Evolutionary conservation across 92 coral and sea anemone species (phyloP).

Genomic region (Anthopleura xanthogrammica): DNA sequence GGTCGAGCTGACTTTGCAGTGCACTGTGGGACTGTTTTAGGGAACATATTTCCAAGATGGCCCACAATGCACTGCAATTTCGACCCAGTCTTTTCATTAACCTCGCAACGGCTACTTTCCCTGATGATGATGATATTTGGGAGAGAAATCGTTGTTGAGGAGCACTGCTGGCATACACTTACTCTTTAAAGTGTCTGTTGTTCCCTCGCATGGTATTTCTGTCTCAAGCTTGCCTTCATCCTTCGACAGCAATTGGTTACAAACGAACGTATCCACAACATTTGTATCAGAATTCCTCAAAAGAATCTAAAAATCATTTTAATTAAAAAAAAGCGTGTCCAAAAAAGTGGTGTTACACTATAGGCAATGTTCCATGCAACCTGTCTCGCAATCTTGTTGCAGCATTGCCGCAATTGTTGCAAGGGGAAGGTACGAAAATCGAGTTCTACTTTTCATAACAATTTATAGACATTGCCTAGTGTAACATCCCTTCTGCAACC

Average conservation of each 20-base stretch:
- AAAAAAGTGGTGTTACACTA: not conserved
- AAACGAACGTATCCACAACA: constrained; percentile 69
- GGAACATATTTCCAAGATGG: no score
- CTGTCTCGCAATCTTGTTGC: not conserved
- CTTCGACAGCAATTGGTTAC: constrained; percentile 89
- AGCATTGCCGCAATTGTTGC: not conserved
- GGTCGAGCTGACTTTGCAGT: no score
- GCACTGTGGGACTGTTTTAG: no score
- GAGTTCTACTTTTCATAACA: no score
- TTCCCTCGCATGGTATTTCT: constrained; percentile 83
- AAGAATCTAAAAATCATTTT: constrained; percentile 50
- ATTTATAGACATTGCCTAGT: not conserved
- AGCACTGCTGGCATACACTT: constrained; percentile 25
- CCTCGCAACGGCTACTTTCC: no score
- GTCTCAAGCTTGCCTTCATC: constrained; percentile 71
- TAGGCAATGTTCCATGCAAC: no score
- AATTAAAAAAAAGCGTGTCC: not conserved
- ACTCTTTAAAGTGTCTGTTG: constrained; percentile 67
- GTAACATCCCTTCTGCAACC: no score
- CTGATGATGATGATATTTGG: no score
- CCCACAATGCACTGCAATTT: no score
- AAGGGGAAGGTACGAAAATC: no score
- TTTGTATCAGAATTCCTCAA: constrained; percentile 71
- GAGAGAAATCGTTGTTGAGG: no score
- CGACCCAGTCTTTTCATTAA: no score